A percentile compares a stretch with the other conserved stretches of the same genome.
phyloP scores from a whole-genome alignment of 2,888 invertebrate species.

The Phorcus lineatus region DNA sequence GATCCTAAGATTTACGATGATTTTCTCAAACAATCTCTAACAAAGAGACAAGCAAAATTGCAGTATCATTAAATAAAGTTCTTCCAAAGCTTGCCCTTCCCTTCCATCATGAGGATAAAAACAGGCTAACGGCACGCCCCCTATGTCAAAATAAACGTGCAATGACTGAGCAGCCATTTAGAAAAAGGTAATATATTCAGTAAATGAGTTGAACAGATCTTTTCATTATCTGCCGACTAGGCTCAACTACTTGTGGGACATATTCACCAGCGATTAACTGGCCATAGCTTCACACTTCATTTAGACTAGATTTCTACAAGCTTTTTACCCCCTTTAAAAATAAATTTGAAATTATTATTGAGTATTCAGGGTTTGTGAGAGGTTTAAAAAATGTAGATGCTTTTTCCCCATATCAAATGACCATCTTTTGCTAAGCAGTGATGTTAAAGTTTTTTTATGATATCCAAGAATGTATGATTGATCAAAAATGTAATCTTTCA shows the following conservation, averaged over 20 bases:
- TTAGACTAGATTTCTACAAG: not conserved
- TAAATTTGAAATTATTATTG: not conserved
- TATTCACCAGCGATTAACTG: not conserved
- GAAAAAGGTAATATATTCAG: slow-evolving; percentile 12
- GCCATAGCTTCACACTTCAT: not conserved
- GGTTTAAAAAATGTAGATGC: not conserved
- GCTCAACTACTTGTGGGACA: slow-evolving; percentile 3
- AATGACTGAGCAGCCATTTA: not conserved
- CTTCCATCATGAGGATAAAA: not conserved
- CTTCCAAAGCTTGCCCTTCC: not conserved
- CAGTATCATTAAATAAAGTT: not conserved
- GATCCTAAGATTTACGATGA: too few relatives aligned
- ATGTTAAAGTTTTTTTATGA: too few relatives aligned
- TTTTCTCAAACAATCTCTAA: too few relatives aligned
- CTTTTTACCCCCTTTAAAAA: not conserved
- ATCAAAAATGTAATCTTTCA: too few relatives aligned
- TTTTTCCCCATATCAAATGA: too few relatives aligned
- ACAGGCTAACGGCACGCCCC: not conserved
- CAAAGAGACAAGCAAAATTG: too few relatives aligned
- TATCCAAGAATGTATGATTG: too few relatives aligned
- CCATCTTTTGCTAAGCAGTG: too few relatives aligned
- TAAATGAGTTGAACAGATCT: not conserved
- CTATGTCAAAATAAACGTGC: slow-evolving; percentile 11
- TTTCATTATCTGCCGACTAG: not conserved
- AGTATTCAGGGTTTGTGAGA: not conserved